Evolutionary conservation across 2,113 vertebrate species (phyloP), one percentile per base, ranked within the genome.

Genomic region (Pseudorectes ferrugineus): DNA sequence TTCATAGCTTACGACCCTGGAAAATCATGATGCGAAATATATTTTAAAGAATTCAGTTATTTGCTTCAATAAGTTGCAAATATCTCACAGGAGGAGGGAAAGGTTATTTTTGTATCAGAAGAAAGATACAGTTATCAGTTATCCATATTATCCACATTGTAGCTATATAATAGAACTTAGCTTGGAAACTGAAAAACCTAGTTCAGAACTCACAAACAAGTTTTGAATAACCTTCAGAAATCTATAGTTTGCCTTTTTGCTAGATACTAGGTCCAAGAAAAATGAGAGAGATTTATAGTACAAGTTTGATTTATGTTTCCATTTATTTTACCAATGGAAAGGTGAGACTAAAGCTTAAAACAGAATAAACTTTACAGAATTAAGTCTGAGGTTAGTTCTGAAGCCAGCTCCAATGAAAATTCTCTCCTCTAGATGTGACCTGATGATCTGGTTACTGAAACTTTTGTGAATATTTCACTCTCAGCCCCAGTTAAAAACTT

Each of bases 291-390:
- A 59, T 36, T 65, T 85, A 61, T 49, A 63, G 14, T 31, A 59
- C 55, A 86, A 71, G 36, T 78, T 86, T 91, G 68, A 89, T 92
- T 92, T 96, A 88, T 90, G 48, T 81, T 94, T 93, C 55, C 29
- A 54, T 95, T 86, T 74, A 74, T 84, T 95, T 89, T 84, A 66
- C 24, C 59, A 51, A 19, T 45, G 7, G 48, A 94, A 82, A 80
- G 5, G 54, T 84, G 46, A 94, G 29, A 78, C 36, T 35, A 25
- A 67, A 81, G 4, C 18, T 89, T 91, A 52, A 89, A 77, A 59
- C 17, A 72, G 43, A 91, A 93, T 65, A 75, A 92, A 91, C 49
- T 48, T 55, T 89, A n/a, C 10, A 49, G 31, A 81, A 81, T 78
- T 75, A 78, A 68, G 9, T 71, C 46, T 71, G 75, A 77, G 49